These are phyloP conservation scores for Ailuropoda melanoleuca DNA, from an alignment of 2,113 vertebrate genomes.

Conservation along the genomic window DNA sequence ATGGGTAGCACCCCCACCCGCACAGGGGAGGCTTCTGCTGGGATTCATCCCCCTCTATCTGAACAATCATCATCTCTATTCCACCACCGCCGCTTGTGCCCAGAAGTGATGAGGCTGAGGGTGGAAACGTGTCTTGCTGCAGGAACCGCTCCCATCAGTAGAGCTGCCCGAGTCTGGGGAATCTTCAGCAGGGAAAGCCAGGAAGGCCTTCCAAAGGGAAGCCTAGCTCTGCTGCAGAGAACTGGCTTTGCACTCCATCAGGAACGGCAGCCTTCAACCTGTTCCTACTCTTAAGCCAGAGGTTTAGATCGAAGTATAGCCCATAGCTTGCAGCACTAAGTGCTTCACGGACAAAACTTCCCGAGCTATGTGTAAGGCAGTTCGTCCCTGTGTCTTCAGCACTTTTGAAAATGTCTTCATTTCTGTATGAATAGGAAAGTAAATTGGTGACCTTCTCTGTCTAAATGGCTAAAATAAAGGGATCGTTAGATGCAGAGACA, in stretches of 20 bases:
- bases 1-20: fast-evolving
- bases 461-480: background rate
- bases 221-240: background rate
- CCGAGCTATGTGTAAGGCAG: background rate
- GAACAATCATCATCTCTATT: background rate
- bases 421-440: background rate
- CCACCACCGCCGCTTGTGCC: background rate
- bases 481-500: too few relatives aligned
- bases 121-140: background rate
- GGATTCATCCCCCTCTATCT: background rate
- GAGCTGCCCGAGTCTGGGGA: background rate
- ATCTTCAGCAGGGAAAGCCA: background rate
- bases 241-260: background rate
- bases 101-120: background rate
- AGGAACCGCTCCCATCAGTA: too few relatives aligned
- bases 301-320: background rate
- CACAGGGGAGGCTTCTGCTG: background rate
- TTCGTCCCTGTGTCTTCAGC: background rate
- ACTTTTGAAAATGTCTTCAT: background rate
- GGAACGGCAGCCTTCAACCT: background rate
- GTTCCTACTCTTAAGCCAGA: background rate
- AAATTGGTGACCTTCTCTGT: background rate
- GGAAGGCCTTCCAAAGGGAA: background rate
- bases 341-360: background rate
- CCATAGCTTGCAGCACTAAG: background rate